Conservation (phyloP, 1,140 invertebrate species). For the Nymphalis io region DNA sequence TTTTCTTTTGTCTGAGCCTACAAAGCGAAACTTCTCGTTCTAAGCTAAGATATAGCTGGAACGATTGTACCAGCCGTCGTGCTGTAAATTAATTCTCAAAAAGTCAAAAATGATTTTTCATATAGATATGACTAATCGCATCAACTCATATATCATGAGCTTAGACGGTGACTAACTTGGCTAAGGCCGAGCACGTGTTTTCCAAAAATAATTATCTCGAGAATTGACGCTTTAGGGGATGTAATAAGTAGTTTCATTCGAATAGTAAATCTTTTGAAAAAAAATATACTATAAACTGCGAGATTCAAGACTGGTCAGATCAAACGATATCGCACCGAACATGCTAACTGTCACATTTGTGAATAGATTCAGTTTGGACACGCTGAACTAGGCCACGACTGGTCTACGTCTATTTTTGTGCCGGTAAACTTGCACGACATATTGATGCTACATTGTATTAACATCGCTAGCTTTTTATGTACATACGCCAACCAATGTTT, state of each 20-base stretch:
- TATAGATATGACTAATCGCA: conserved; percentile 1
- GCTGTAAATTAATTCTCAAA: background rate
- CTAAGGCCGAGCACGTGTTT: conserved; percentile 49
- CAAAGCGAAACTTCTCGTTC: conserved; percentile 32
- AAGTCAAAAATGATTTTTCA: background rate
- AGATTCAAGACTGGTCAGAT: conserved; percentile 48
- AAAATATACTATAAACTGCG: conserved; percentile 20
- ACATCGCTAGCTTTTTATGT: conserved; percentile 50
- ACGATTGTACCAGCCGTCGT: background rate
- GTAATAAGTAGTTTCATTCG: conserved; percentile 42
- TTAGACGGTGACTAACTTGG: conserved; percentile 36
- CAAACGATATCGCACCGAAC: conserved; percentile 56
- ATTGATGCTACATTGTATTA: conserved; percentile 65
- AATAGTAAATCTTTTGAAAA: conserved; percentile 13
- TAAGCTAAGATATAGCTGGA: background rate
- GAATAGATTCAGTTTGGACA: conserved; percentile 53
- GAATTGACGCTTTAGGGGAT: conserved; percentile 34
- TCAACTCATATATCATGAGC: conserved; percentile 13
- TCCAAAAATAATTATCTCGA: conserved; percentile 56
- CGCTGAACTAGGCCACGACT: conserved; percentile 62
- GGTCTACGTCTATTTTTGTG: conserved; percentile 65
- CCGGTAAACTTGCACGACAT: conserved; percentile 62
- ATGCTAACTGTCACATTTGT: conserved; percentile 49
- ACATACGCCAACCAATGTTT: conserved; percentile 50
- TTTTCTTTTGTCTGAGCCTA: conserved; percentile 59